Percentiles rank a stretch among this genome's conserved stretches.
Conservation (phyloP, 2,888 invertebrate genomes). For the Vannuccia rotundouncinata region DNA sequence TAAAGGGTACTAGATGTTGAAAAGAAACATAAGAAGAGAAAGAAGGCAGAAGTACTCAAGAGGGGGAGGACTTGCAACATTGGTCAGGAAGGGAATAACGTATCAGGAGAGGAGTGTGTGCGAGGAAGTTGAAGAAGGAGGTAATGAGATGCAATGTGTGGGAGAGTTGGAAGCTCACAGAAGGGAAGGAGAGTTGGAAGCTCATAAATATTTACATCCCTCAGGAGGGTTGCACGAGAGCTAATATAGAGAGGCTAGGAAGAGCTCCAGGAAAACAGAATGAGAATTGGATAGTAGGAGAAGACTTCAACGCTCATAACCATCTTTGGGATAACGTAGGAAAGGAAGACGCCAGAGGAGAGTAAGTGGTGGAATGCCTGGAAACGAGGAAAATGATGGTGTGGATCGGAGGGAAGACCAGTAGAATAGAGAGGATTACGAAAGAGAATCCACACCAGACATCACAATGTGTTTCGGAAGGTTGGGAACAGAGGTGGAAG, state of each 20-base stretch:
- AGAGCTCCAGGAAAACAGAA: too few species aligned
- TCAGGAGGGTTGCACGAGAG: too few species aligned
- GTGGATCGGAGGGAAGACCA: neutral
- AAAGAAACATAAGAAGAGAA: too few species aligned
- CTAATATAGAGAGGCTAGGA: too few species aligned
- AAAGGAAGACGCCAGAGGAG: slow-evolving; percentile 1
- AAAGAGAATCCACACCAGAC: slow-evolving; percentile 14
- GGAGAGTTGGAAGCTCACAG: too few species aligned
- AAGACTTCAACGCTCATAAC: neutral
- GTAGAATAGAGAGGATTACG: slow-evolving; percentile 1
- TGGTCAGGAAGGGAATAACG: neutral
- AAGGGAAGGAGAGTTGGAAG: too few species aligned
- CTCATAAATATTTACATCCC: too few species aligned
- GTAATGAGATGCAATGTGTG: too few species aligned
- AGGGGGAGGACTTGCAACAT: slow-evolving; percentile 1
- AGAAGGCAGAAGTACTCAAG: neutral
- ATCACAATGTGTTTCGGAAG: neutral
- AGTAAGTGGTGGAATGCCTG: neutral
- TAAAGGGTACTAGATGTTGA: too few species aligned
- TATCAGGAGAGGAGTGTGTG: too few species aligned
- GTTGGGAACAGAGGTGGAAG: neutral
- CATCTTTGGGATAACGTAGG: neutral
- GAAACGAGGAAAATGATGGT: neutral
- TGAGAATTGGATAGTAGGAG: neutral
- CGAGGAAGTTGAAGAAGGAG: too few species aligned